Conservation (phyloP, 2,888 invertebrate genomes). For the Nemapogon koenigi region DNA sequence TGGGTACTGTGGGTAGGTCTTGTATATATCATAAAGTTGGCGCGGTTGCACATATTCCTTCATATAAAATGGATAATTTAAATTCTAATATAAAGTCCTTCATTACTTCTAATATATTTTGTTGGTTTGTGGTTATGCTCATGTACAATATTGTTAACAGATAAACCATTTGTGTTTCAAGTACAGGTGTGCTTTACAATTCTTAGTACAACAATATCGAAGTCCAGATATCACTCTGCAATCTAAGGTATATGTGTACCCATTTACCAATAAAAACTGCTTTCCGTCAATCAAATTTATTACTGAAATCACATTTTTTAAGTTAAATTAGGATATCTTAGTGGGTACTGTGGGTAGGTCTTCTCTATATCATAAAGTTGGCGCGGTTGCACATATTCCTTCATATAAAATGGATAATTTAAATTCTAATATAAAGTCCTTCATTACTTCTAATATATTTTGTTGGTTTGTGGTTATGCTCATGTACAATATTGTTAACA, state of each 20-base stretch:
- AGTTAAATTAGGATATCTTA: background rate
- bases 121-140: slow-evolving; percentile 5
- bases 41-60: too few relatives aligned
- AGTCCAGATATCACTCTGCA: background rate
- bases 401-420: too few relatives aligned
- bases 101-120: background rate
- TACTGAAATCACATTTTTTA: background rate
- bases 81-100: slow-evolving; percentile 6
- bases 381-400: too few relatives aligned
- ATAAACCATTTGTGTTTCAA: slow-evolving; percentile 4
- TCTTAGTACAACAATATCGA: slow-evolving; percentile 1
- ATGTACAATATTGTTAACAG: slow-evolving; percentile 1
- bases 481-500: slow-evolving; percentile 1
- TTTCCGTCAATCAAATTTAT: slow-evolving; percentile 1
- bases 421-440: too few relatives aligned
- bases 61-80: too few relatives aligned
- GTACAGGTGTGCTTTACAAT: slow-evolving; percentile 8
- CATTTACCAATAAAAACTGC: background rate
- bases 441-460: background rate
- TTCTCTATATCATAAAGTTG: background rate
- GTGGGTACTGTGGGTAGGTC: background rate
- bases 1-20: too few relatives aligned
- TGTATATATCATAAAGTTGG: too few relatives aligned
- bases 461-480: slow-evolving; percentile 4
- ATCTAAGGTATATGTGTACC: slow-evolving; percentile 1